Conservation (phyloP, 2,113 vertebrate species). For the Pterocles orientalis region DNA sequence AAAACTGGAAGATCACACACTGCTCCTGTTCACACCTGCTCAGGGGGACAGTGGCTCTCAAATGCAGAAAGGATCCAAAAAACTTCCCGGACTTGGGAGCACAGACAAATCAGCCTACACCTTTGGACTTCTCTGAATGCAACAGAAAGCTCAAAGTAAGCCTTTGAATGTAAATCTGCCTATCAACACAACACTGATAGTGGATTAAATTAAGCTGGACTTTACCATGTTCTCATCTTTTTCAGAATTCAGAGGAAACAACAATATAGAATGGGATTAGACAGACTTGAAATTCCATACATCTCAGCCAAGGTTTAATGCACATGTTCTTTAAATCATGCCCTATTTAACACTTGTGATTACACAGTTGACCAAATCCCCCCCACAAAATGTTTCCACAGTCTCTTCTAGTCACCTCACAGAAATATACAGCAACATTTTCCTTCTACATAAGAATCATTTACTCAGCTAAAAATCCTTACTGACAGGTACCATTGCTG, state of each 20-base stretch:
- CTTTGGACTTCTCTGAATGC: not conserved
- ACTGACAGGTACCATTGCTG: not conserved
- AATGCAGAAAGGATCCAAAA: not conserved
- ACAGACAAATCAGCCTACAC: not conserved
- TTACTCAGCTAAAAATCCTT: not conserved
- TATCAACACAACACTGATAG: not conserved
- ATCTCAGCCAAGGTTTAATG: constrained; percentile 1
- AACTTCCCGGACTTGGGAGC: not conserved
- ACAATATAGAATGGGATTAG: not conserved
- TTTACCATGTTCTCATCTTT: not conserved
- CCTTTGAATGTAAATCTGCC: not conserved
- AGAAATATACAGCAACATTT: not conserved
- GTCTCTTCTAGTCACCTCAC: not conserved
- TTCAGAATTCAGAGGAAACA: not conserved
- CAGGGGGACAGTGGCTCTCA: not conserved
- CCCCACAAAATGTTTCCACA: not conserved
- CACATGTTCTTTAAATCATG: constrained; percentile 23
- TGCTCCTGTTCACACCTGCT: not conserved
- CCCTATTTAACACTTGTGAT: constrained; percentile 41
- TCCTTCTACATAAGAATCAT: not conserved
- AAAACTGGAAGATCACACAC: not conserved
- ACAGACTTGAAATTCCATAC: not conserved
- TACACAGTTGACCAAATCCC: constrained; percentile 8
- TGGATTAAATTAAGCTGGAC: not conserved
- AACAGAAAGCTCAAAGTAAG: not conserved